A percentile compares a stretch with the other conserved stretches of the same genome.
phyloP scores from a whole-genome alignment of 2,797 vertebrate species.

The Buceros bicornis region DNA sequence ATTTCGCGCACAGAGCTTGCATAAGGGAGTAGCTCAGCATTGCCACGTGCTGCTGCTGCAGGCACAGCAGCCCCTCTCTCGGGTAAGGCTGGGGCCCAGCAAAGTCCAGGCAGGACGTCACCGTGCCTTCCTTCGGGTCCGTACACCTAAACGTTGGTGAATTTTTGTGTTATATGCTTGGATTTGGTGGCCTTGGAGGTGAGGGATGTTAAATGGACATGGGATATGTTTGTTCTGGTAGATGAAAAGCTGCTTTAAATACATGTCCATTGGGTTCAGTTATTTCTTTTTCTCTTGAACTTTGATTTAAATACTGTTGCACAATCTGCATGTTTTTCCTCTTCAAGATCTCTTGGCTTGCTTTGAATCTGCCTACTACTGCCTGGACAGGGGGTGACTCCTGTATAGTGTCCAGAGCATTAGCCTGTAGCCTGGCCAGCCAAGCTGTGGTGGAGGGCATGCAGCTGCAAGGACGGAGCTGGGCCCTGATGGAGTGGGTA shows the following conservation, averaged over 20 bases:
- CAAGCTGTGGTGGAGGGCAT: background rate
- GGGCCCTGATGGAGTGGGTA: background rate
- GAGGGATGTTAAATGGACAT: background rate
- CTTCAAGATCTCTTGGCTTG: background rate
- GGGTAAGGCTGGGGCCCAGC: background rate
- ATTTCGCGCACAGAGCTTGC: background rate
- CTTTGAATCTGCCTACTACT: background rate
- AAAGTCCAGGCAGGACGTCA: background rate
- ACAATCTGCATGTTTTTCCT: background rate
- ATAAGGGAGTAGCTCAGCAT: background rate
- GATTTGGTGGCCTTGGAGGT: background rate
- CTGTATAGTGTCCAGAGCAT: background rate
- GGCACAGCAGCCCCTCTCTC: background rate
- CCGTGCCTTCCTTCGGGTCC: background rate
- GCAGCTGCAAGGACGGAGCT: background rate
- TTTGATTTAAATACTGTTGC: background rate
- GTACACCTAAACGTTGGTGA: background rate
- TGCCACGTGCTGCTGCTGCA: background rate
- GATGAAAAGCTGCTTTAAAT: background rate
- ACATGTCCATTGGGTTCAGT: rapidly evolving
- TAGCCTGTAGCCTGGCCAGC: background rate
- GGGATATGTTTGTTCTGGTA: background rate
- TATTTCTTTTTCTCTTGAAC: background rate
- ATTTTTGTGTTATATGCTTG: background rate
- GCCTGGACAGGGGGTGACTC: background rate